A percentile compares a stretch with the other conserved stretches of the same genome.
phyloP scores from a whole-genome alignment of 2,797 vertebrate genomes.

The Xiphorhynchus erythropygius region DNA sequence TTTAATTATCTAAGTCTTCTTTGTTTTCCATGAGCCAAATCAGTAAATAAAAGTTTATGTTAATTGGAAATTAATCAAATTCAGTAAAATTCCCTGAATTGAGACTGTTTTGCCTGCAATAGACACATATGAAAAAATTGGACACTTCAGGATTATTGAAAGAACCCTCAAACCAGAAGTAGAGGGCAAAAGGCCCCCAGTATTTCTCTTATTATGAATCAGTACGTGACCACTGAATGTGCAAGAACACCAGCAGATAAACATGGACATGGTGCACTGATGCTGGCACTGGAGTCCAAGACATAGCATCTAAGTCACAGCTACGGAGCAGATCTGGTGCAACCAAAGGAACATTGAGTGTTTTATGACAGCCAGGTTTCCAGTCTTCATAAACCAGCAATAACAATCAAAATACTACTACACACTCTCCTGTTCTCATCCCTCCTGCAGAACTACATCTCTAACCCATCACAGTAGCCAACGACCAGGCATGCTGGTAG shows the following conservation, averaged over 20 bases:
- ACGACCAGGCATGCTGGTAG: neutral
- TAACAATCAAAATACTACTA: neutral
- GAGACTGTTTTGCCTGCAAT: conserved; percentile 7
- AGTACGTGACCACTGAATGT: neutral
- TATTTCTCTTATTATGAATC: neutral
- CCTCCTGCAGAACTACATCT: neutral
- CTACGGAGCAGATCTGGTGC: neutral
- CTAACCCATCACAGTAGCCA: neutral
- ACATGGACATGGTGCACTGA: neutral
- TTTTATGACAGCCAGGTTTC: neutral
- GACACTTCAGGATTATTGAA: neutral
- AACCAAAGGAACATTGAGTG: neutral
- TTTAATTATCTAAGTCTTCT: conserved; percentile 7
- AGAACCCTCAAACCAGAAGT: neutral
- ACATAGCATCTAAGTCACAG: rapidly evolving
- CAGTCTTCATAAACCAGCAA: neutral
- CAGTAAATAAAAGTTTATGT: conserved; percentile 1
- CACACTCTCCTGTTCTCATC: neutral
- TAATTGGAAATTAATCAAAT: neutral
- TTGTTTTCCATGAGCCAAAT: neutral
- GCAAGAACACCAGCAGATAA: neutral
- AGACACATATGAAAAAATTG: neutral
- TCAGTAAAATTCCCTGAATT: neutral
- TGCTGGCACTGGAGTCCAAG: neutral
- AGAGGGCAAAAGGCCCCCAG: neutral